Base-by-base conservation (phyloP, 2,797 vertebrate species). In the Tachyglossus aculeatus region DNA sequence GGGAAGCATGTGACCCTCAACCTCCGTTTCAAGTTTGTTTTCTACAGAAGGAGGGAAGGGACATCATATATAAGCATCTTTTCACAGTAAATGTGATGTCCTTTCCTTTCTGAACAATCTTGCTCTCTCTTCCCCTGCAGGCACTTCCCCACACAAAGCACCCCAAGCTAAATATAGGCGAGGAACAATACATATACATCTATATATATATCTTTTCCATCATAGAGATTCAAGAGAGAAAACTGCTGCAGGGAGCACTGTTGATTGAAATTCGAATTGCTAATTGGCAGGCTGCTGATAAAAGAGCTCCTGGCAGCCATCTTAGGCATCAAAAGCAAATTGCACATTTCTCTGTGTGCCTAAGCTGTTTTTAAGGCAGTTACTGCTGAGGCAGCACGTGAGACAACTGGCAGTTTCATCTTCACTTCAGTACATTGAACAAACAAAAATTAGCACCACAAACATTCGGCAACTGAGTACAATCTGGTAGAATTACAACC, bases 381-480 rank as follows among this genome's bases (percentile, higher is more conserved):
- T 29, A 21, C n/a, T 9, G 45, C 22, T 7, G 36, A 31, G 54
- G 27, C 19, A 29, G 36, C 32, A n/a, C 19, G 6, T 5, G 47
- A 58, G 34, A 80, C 71, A 51, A 55, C 44, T 6, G 13, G 22
- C 18, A 18, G 74, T 75, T 66, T 50, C 61, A 33, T 70, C 74
- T 77, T 67, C 63, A 0, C 7, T 0, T 67, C 80, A 25, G 70
- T 77, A 80, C 82, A 72, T 34, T 67, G 66, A 58, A 60, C 64
- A 81, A 22, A 56, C 85, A 90, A 80, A 86, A 91, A 89, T 92
- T 92, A 94, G 92, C 93, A 94, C 92, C 93, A 92, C 84, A 83
- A 74, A 85, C 70, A 48, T 66, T 71, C 74, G 80, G 89, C 78
- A 19, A 80, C 85, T 7, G 70, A 81, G 64, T 44, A 81, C 85